Evolutionary conservation across 2,888 invertebrate species (phyloP).

Genomic region (Sycophila texana): DNA sequence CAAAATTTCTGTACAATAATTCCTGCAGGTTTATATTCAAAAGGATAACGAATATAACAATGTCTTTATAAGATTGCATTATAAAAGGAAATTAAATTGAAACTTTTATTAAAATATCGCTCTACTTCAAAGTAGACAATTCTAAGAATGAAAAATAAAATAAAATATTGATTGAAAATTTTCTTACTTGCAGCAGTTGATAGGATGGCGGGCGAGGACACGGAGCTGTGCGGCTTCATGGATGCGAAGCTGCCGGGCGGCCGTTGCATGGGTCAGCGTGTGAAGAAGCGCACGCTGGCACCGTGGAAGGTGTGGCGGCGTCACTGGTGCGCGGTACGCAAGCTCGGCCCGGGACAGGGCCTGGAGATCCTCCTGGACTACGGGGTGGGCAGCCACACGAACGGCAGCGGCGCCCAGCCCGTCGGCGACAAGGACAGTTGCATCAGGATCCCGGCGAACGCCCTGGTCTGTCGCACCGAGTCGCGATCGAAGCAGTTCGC

Average conservation of each 20-base stretch:
- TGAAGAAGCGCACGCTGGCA: constrained; percentile 67
- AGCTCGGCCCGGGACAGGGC: constrained; percentile 64
- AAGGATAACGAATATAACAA: no score
- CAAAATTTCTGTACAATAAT: no score
- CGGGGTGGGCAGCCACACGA: constrained; percentile 54
- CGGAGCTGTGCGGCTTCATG: constrained; percentile 70
- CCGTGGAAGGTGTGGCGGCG: constrained; percentile 71
- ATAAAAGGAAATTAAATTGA: no score
- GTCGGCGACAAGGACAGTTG: constrained; percentile 65
- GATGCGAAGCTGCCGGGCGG: constrained; percentile 69
- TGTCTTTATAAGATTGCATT: no score
- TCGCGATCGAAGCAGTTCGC: constrained; percentile 83
- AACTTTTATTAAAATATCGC: no score
- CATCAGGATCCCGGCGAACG: constrained; percentile 78
- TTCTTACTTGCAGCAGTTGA: constrained; percentile 21
- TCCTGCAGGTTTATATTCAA: no score
- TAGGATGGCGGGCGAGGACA: constrained; percentile 59
- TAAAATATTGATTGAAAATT: not conserved
- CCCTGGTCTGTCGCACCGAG: constrained; percentile 81
- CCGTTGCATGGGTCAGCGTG: constrained; percentile 65
- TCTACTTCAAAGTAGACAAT: not conserved
- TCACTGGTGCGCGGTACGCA: constrained; percentile 70
- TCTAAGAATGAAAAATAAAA: not conserved
- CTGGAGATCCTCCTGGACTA: constrained; percentile 65
- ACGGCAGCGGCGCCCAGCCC: not conserved